These are phyloP conservation scores for Holcopasites calliopsidis DNA, from an alignment of 1,140 invertebrate genomes.

Conservation along the genomic window DNA sequence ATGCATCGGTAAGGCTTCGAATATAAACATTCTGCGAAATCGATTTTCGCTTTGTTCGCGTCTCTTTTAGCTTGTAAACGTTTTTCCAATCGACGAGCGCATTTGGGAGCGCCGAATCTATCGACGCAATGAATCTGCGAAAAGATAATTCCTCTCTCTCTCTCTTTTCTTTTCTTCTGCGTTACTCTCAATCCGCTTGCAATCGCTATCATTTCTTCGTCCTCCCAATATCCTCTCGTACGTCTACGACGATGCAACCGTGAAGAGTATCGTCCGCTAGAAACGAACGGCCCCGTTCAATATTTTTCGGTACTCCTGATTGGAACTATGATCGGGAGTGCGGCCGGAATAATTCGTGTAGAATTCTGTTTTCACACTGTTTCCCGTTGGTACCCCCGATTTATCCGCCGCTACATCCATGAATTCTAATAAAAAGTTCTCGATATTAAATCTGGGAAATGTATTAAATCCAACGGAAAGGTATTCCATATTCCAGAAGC, in stretches of 20 bases:
- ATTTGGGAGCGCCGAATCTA: conserved; percentile 6
- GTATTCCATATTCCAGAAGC: too few relatives aligned
- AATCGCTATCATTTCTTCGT: conserved; percentile 24
- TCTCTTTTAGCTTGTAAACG: conserved; percentile 16
- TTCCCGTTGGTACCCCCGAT: conserved; percentile 1
- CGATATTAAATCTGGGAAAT: too few relatives aligned
- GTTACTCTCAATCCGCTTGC: not conserved
- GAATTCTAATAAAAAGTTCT: too few relatives aligned
- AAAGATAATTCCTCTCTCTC: conserved; percentile 1
- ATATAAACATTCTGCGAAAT: not conserved
- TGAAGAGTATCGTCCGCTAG: not conserved
- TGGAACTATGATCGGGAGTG: not conserved
- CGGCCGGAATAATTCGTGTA: not conserved
- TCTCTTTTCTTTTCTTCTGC: not conserved
- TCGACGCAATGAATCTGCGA: not conserved
- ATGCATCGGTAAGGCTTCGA: too few relatives aligned
- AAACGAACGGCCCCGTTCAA: conserved; percentile 13
- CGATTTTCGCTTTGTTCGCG: conserved; percentile 11
- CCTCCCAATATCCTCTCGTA: not conserved
- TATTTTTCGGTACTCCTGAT: conserved; percentile 14
- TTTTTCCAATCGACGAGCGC: conserved; percentile 19
- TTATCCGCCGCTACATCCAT: not conserved
- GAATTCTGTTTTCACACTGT: conserved; percentile 1
- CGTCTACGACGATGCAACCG: not conserved
- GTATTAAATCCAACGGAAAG: too few relatives aligned